A percentile compares a stretch with the other conserved stretches of the same genome.
These are phyloP conservation scores for Trachelipus rathkii DNA, from an alignment of 1,140 invertebrate species.

Conservation along the genomic window DNA sequence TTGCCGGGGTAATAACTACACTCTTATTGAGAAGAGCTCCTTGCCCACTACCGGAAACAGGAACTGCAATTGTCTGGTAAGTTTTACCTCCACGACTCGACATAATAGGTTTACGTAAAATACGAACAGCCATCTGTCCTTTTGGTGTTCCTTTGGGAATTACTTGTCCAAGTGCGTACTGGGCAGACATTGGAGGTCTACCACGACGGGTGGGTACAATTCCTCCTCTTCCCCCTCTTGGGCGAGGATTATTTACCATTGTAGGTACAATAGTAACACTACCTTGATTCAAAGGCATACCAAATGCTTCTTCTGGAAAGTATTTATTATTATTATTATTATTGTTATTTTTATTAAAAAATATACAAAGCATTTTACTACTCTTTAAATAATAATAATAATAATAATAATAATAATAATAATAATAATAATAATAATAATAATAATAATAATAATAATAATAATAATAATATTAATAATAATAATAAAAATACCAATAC, in stretches of 20 bases:
- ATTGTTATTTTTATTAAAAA: too few relatives aligned
- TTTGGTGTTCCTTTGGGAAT: slow-evolving; percentile 16
- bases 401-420: too few relatives aligned
- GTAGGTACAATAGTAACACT: slow-evolving; percentile 31
- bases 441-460: too few relatives aligned
- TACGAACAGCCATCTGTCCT: slow-evolving; percentile 27
- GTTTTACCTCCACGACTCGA: slow-evolving; percentile 23
- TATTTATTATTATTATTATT: too few relatives aligned
- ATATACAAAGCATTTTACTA: too few relatives aligned
- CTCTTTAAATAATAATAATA: too few relatives aligned
- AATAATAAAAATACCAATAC: too few relatives aligned
- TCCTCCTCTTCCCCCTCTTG: slow-evolving; percentile 4
- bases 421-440: too few relatives aligned
- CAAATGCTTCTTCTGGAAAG: slow-evolving; percentile 14
- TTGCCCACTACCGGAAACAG: slow-evolving; percentile 20
- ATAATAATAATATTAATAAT: too few relatives aligned
- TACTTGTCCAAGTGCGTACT: slow-evolving; percentile 27
- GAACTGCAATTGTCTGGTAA: slow-evolving; percentile 26
- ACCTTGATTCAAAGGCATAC: slow-evolving; percentile 28
- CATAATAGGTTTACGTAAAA: slow-evolving; percentile 20
- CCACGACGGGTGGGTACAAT: slow-evolving; percentile 17
- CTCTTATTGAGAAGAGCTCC: slow-evolving; percentile 32
- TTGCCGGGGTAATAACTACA: slow-evolving; percentile 29
- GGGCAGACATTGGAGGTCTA: slow-evolving; percentile 22
- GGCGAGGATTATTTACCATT: slow-evolving; percentile 22